Evolutionary conservation across 2,797 vertebrate genomes (phyloP).

Genomic region (Ambastaia sidthimunki): DNA sequence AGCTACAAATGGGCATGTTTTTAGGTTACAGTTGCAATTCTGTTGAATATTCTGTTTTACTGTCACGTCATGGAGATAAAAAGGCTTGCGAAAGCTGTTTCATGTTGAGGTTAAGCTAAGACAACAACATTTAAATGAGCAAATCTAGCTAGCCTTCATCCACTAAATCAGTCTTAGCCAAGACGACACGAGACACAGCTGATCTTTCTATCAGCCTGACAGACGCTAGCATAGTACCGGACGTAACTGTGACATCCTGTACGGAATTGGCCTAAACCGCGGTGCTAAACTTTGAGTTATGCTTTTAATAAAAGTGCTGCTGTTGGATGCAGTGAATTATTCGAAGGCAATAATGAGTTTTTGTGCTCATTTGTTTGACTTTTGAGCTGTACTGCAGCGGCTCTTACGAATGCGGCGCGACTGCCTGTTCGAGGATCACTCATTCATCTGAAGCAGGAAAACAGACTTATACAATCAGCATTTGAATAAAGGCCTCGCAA

Average conservation of each 20-base stretch:
- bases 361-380: conserved; percentile 51
- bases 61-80: neutral
- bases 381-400: conserved; percentile 42
- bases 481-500: conserved; percentile 40
- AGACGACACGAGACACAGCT: conserved; percentile 12
- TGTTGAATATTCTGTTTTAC: neutral
- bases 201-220: conserved; percentile 36
- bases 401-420: conserved; percentile 35
- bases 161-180: neutral
- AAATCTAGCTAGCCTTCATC: neutral
- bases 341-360: conserved; percentile 39
- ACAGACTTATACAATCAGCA: conserved; percentile 53
- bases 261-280: conserved; percentile 26
- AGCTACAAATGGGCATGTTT: neutral
- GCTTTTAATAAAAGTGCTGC: conserved; percentile 51
- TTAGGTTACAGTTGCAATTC: neutral
- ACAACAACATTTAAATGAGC: neutral
- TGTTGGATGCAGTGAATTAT: conserved; percentile 44
- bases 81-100: neutral
- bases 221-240: conserved; percentile 30
- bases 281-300: conserved; percentile 35
- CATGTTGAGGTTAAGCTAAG: neutral
- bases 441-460: conserved; percentile 51
- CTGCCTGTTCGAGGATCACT: conserved; percentile 47
- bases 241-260: conserved; percentile 37